These are phyloP conservation scores for Autographa gamma DNA, from an alignment of 2,888 invertebrate genomes.

Conservation along the genomic window DNA sequence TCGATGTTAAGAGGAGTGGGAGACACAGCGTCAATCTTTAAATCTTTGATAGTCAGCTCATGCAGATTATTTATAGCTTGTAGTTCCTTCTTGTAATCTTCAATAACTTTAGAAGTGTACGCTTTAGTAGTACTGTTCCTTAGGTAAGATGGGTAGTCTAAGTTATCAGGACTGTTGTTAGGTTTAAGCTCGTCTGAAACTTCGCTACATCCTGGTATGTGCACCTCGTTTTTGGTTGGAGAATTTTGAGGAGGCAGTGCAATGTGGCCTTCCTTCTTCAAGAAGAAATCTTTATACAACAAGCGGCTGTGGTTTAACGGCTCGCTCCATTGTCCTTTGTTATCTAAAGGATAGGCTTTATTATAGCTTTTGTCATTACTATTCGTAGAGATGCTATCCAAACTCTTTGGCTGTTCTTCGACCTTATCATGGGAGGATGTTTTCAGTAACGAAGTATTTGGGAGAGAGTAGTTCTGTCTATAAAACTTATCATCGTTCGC, in stretches of 20 bases:
- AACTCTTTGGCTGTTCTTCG: constrained; percentile 78
- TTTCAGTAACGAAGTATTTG: constrained; percentile 70
- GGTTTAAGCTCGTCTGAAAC: constrained; percentile 50
- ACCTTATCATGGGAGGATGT: constrained; percentile 69
- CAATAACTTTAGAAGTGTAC: constrained; percentile 86
- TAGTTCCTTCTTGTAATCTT: constrained; percentile 86
- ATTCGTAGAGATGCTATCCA: constrained; percentile 74
- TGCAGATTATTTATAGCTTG: constrained; percentile 85
- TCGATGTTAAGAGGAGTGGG: constrained; percentile 84
- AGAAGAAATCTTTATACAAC: constrained; percentile 84
- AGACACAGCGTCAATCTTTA: constrained; percentile 81
- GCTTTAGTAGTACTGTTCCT: constrained; percentile 84
- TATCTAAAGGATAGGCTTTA: constrained; percentile 69
- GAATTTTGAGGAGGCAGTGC: constrained; percentile 81
- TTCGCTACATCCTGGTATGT: constrained; percentile 64
- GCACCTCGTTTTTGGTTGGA: constrained; percentile 68
- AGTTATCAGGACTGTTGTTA: constrained; percentile 65
- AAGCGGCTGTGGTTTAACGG: constrained; percentile 84
- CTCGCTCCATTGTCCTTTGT: constrained; percentile 73
- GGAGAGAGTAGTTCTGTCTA: constrained; percentile 75
- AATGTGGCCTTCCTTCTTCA: constrained; percentile 81
- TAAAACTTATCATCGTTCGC: constrained; percentile 76
- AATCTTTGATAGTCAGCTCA: constrained; percentile 85
- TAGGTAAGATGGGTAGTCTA: constrained; percentile 83
- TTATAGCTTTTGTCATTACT: constrained; percentile 73